Evolutionary conservation across 2,113 vertebrate species (phyloP).

Genomic region (Orycteropus afer): DNA sequence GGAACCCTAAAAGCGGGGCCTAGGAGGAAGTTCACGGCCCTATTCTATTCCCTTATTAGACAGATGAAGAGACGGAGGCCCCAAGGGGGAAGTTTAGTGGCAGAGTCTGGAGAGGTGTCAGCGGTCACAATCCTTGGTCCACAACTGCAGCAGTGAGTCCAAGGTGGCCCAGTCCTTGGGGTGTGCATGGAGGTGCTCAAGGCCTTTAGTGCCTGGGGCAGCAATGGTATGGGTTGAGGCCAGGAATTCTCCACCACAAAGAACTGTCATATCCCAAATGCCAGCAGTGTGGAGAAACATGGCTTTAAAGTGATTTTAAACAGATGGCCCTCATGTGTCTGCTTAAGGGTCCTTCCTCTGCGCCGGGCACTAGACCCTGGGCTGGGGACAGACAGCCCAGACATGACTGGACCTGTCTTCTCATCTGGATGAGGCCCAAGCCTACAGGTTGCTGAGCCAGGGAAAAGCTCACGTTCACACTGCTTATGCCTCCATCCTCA

Average conservation of each 20-base stretch:
- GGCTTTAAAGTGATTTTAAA: not conserved
- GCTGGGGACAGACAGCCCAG: not conserved
- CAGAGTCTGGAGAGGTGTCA: not conserved
- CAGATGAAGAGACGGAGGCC: not conserved
- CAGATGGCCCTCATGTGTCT: not conserved
- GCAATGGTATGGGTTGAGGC: too few relatives aligned
- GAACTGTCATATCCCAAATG: not conserved
- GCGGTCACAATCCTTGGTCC: not conserved
- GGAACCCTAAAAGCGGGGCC: not conserved
- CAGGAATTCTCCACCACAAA: not conserved
- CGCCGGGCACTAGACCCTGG: not conserved
- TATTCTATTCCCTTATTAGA: not conserved
- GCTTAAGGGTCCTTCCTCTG: not conserved
- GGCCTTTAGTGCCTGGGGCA: not conserved
- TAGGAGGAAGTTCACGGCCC: not conserved
- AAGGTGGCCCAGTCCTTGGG: not conserved
- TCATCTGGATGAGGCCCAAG: too few relatives aligned
- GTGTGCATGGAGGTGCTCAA: not conserved
- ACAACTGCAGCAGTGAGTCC: not conserved
- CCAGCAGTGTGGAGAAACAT: not conserved
- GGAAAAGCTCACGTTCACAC: not conserved
- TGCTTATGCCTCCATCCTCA: too few relatives aligned
- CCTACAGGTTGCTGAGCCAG: too few relatives aligned
- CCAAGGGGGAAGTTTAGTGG: not conserved
- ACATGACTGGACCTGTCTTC: too few relatives aligned